phyloP scores from a whole-genome alignment of 2,888 invertebrate genomes.

The Cephalotes varians region DNA sequence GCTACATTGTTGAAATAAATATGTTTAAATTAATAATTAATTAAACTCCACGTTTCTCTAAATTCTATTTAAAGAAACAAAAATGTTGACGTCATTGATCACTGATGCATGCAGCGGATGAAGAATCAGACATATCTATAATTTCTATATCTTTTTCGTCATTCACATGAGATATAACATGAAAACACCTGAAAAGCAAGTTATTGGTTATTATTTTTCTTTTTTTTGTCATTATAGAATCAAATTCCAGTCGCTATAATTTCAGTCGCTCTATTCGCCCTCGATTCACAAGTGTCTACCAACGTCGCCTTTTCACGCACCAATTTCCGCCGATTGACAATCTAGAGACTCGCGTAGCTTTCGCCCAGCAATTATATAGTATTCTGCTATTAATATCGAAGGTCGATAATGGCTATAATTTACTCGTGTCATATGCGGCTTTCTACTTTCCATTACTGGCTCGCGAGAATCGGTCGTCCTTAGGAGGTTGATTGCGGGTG shows the following conservation, averaged over 20 bases:
- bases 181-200: background rate
- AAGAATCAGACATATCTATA: background rate
- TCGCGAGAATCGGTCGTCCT: slow-evolving; percentile 47
- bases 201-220: background rate
- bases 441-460: slow-evolving; percentile 68
- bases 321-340: slow-evolving; percentile 14
- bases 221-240: background rate
- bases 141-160: background rate
- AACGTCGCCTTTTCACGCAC: background rate
- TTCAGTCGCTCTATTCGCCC: background rate
- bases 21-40: background rate
- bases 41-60: background rate
- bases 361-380: slow-evolving; percentile 20
- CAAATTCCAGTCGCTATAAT: slow-evolving; percentile 8
- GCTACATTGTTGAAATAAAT: background rate
- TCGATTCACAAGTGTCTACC: background rate
- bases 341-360: background rate
- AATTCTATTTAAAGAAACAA: background rate
- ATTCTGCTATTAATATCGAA: slow-evolving; percentile 58
- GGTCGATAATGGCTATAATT: slow-evolving; percentile 55
- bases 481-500: slow-evolving; percentile 56
- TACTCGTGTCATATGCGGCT: slow-evolving; percentile 45
- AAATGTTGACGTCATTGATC: background rate
- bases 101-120: background rate
- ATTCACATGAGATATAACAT: background rate